Conservation (phyloP, 2,797 vertebrate species). For the Acipenser transmontanus region DNA sequence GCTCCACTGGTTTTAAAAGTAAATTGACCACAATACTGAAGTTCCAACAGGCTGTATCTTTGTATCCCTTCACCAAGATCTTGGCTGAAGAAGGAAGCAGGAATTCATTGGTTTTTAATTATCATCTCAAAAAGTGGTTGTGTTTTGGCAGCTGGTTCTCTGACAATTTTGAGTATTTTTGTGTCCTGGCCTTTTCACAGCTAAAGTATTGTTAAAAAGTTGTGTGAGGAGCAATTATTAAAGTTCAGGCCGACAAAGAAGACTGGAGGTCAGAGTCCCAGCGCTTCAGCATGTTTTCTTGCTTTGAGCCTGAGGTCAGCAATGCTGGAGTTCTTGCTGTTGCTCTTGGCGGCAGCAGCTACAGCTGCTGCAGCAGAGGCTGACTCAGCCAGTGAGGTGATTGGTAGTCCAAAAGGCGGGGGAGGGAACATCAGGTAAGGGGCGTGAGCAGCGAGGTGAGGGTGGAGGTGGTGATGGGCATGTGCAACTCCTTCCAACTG, state of each 20-base stretch:
- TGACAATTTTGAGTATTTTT: slow-evolving; percentile 71
- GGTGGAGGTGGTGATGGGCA: slow-evolving; percentile 93
- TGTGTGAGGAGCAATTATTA: slow-evolving; percentile 69
- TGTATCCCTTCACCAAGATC: slow-evolving; percentile 70
- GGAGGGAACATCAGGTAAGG: slow-evolving; percentile 98
- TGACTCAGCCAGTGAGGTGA: slow-evolving; percentile 88
- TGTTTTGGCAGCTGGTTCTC: slow-evolving; percentile 77
- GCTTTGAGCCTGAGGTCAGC: slow-evolving; percentile 97
- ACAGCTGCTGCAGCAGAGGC: slow-evolving; percentile 89
- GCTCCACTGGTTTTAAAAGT: slow-evolving; percentile 58
- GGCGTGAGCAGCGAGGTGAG: slow-evolving; percentile 90
- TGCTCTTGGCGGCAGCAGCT: slow-evolving; percentile 88
- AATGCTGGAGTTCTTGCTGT: slow-evolving; percentile 97
- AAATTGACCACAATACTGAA: slow-evolving; percentile 52
- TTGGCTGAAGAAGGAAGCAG: slow-evolving; percentile 67
- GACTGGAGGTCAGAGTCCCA: slow-evolving; percentile 87
- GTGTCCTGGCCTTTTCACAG: slow-evolving; percentile 68
- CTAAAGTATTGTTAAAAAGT: slow-evolving; percentile 51
- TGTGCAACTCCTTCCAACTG: slow-evolving; percentile 92
- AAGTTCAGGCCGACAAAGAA: slow-evolving; percentile 56
- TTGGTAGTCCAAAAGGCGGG: slow-evolving; percentile 89
- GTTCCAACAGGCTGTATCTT: slow-evolving; percentile 65
- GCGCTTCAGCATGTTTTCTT: slow-evolving; percentile 90
- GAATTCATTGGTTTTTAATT: slow-evolving; percentile 80
- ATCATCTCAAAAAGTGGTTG: slow-evolving; percentile 78